Base-by-base conservation (phyloP, 1,140 invertebrate species). In the Drosophila melanica region DNA sequence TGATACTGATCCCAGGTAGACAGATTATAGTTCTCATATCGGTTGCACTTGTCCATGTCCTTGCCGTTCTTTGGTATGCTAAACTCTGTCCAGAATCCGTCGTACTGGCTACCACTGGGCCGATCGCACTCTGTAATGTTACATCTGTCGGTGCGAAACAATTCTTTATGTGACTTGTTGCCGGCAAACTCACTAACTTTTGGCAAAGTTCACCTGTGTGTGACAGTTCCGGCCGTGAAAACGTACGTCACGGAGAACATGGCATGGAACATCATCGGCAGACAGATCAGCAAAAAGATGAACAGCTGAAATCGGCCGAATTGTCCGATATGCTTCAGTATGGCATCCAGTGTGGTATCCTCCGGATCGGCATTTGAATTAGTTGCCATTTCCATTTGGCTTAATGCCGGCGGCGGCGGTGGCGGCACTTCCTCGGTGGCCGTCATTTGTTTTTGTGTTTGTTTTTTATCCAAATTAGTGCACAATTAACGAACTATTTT, bases 51-150 rank as follows among this genome's bases (percentile, higher is more conserved):
- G 3, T 93, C 92, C 59, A 94, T 92, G 11, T 79, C 87, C 30
- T 77, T 90, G 73, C 65, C 92, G 64, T 51, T 89, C 71, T 12
- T 90, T 73, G n/a, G 95, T 93, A 63, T 92, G 0, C 94, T 93
- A 66, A 93, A 92, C 4, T 82, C 20, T 0, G 94, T 79, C 94
- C 95, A 95, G 0, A 73, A 12, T n/a, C 93, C 93, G 7, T 93
- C 53, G 67, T 93, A 95, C 4, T 67, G 73, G 5, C 91, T 75
- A 2, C 91, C 75, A 2, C 78, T 65, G 4, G 72, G 70, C 14
- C 59, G 58, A 53, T 94, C 95, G 77, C 95, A 96, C 86, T 94
- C 94, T 12, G 94, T 92, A 59, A 96, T 93, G 12, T 93, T 82
- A 80, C 95, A 96, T 91, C 95, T 96, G 58, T 72, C 57, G 66